These are phyloP conservation scores for Coracias cyanogaster DNA, from an alignment of 2,797 vertebrate genomes.

Conservation along the genomic window DNA sequence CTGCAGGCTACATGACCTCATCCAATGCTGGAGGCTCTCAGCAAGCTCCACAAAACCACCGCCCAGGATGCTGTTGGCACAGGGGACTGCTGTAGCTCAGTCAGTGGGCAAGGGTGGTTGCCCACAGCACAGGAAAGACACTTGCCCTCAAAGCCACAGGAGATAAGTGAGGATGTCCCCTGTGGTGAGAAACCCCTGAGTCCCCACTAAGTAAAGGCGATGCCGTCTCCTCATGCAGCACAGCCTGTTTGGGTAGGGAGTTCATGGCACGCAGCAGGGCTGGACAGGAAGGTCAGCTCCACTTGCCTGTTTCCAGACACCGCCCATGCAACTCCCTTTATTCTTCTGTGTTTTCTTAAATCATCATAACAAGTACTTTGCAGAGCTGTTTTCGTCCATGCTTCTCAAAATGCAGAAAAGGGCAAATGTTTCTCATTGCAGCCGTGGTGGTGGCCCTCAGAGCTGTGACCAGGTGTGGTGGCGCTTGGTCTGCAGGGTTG, in stretches of 20 bases:
- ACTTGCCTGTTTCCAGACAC: not conserved
- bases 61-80: fast-evolving
- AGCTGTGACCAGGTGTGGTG: not conserved
- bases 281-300: not conserved
- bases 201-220: not conserved
- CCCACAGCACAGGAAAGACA: not conserved
- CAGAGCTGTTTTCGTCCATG: not conserved
- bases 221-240: not conserved
- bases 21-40: not conserved
- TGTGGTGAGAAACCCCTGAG: fast-evolving
- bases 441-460: not conserved
- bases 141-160: not conserved
- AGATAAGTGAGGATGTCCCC: not conserved
- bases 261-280: not conserved
- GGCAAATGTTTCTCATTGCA: not conserved
- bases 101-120: not conserved
- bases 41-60: not conserved
- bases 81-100: not conserved
- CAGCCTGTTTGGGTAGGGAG: not conserved
- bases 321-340: not conserved
- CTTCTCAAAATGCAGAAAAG: not conserved
- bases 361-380: not conserved
- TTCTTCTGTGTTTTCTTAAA: not conserved
- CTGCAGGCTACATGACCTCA: not conserved
- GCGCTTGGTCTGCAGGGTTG: not conserved